Base-by-base conservation (phyloP, 53 echinoderm and acorn worm species). In the Echinarachnius parma region DNA sequence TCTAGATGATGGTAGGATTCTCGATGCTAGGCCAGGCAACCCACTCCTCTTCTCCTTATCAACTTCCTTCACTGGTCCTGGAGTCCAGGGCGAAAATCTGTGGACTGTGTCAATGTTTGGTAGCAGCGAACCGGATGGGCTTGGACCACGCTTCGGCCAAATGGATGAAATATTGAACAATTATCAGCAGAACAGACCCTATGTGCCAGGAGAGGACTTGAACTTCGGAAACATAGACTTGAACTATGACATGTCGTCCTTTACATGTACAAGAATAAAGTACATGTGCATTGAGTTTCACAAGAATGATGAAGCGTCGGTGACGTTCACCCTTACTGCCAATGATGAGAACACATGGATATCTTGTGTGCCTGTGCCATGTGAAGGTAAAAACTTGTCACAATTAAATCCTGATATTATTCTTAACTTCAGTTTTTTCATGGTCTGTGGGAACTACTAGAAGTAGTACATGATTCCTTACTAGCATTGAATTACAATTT, bases 321-420 rank as follows among this genome's bases (percentile, higher is more conserved):
- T 85, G 36, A 64, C 85, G 9, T 89, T 89, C 72, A 81, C 65
- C 2, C 57, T 89, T 10, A 75, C 77, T 10, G 62, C 64, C 5
- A 59, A 63, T 20, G 81, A 85, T 77, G 81, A 85, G 35, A 75
- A 64, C 46, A 60, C 74, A 4, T 81, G 85, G 52, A 89, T 81
- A 35, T 66, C 80, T 26, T 89, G 89, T 60, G 77, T 85, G 34
- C 46, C 64, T 19, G 23, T 85, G 0, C 61, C 52, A 28, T 89
- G 89, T 48, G 85, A 89, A 78, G 89, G 86, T 86, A 60, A 50
- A n/a, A n/a, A n/a, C n/a, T n/a, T n/a, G n/a, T n/a, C n/a, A n/a
- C n/a, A n/a, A n/a, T n/a, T n/a, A n/a, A n/a, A n/a, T n/a, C n/a
- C n/a, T n/a, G n/a, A n/a, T n/a, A n/a, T n/a, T n/a, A n/a, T n/a